These are phyloP conservation scores for Tolypeutes matacus DNA, from an alignment of 2,797 vertebrate species.

Conservation along the genomic window DNA sequence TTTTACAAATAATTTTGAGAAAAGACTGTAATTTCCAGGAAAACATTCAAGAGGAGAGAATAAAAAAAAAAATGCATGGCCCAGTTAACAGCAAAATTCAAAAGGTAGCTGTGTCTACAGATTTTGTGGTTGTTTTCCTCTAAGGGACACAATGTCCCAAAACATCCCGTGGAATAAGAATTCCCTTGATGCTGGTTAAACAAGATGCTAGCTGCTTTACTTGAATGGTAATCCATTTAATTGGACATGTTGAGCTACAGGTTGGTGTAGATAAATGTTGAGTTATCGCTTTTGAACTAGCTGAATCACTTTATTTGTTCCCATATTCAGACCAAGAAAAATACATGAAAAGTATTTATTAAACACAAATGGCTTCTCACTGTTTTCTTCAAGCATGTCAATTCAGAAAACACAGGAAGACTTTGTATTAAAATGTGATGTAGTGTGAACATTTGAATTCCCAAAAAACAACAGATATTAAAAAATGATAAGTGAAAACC, in stretches of 20 bases:
- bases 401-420: slow-evolving; percentile 28
- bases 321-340: neutral
- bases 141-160: neutral
- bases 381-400: slow-evolving; percentile 29
- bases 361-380: neutral
- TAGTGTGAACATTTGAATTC: slow-evolving; percentile 42
- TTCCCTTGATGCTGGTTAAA: neutral
- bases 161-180: neutral
- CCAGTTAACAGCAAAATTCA: slow-evolving; percentile 25
- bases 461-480: neutral
- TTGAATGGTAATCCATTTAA: neutral
- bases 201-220: neutral
- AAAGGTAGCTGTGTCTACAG: neutral
- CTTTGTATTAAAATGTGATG: neutral
- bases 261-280: slow-evolving; percentile 22
- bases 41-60: neutral
- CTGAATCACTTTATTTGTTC: slow-evolving; percentile 28
- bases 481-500: neutral
- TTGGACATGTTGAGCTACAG: neutral
- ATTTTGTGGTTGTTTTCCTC: neutral
- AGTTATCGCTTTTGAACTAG: neutral
- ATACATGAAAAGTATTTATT: neutral
- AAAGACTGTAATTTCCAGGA: neutral
- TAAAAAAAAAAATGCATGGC: neutral
- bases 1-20: neutral